Conservation (phyloP, 2,797 vertebrate species). For the Tachyglossus aculeatus region DNA sequence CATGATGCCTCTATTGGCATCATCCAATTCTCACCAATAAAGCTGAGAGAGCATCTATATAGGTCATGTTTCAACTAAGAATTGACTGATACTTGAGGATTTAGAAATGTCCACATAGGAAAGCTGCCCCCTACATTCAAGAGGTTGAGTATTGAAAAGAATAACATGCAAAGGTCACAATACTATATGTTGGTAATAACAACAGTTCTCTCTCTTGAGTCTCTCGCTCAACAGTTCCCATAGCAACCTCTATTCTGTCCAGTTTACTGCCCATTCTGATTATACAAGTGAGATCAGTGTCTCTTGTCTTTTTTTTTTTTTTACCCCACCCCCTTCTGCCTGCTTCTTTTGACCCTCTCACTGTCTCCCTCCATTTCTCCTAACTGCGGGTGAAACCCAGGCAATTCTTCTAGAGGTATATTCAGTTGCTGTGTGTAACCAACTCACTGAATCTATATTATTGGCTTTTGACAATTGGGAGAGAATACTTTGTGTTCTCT, state of each 20-base stretch:
- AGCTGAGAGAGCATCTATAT: background rate
- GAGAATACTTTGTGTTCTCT: too few species aligned
- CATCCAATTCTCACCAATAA: background rate
- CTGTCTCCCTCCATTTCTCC: too few species aligned
- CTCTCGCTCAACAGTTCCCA: constrained; percentile 70
- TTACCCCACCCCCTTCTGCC: too few species aligned
- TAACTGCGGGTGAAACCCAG: too few species aligned
- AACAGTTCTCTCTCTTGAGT: constrained; percentile 71
- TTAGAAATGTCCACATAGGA: constrained; percentile 34
- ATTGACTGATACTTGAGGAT: constrained; percentile 34
- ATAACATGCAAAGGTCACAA: constrained; percentile 44
- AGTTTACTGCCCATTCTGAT: constrained; percentile 72
- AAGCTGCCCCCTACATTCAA: constrained; percentile 36
- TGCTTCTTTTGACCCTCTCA: too few species aligned
- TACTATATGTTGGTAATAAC: constrained; percentile 72
- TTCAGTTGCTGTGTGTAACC: too few species aligned
- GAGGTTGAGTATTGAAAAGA: constrained; percentile 55
- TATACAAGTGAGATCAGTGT: constrained; percentile 76
- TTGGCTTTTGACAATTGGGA: too few species aligned
- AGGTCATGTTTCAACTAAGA: constrained; percentile 25
- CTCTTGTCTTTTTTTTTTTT: too few species aligned
- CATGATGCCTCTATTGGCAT: background rate
- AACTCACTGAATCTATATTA: too few species aligned
- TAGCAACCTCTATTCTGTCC: constrained; percentile 75
- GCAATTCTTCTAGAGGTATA: too few species aligned